Evolutionary conservation across 1,140 invertebrate species (phyloP).

Genomic region (Oryzaephilus surinamensis): DNA sequence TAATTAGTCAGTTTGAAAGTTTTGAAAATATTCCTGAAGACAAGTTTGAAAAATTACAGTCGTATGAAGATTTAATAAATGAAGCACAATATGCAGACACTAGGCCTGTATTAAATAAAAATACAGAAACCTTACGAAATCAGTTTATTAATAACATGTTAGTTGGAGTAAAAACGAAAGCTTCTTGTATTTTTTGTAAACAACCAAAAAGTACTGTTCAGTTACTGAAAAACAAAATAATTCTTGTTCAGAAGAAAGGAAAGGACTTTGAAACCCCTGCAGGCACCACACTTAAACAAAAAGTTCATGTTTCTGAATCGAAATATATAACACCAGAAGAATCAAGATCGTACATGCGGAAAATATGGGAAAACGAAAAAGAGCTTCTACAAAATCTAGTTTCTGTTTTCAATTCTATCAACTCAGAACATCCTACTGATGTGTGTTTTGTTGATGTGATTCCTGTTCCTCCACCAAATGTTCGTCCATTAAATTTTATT

Average conservation of each 20-base stretch:
- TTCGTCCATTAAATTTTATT: conserved; percentile 66
- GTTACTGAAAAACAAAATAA: conserved; percentile 27
- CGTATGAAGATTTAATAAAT: conserved; percentile 19
- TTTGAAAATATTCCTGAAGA: conserved; percentile 28
- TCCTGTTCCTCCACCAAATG: conserved; percentile 75
- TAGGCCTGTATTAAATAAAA: conserved; percentile 41
- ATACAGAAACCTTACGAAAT: conserved; percentile 48
- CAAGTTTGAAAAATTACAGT: not conserved
- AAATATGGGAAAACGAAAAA: conserved; percentile 68
- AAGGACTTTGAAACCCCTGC: conserved; percentile 1
- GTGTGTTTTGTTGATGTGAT: conserved; percentile 80
- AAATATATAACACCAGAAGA: conserved; percentile 29
- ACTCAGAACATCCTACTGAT: conserved; percentile 62
- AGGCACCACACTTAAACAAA: no score
- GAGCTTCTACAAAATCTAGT: conserved; percentile 59
- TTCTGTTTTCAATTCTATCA: conserved; percentile 53
- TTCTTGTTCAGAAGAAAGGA: conserved; percentile 1
- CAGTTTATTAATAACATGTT: conserved; percentile 48
- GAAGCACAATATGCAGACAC: conserved; percentile 4
- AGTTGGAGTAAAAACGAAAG: conserved; percentile 39
- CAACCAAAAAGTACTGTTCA: conserved; percentile 40
- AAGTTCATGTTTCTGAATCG: conserved; percentile 7
- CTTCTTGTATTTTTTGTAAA: conserved; percentile 47
- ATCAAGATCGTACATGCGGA: conserved; percentile 52
- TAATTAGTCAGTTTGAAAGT: conserved; percentile 23